phyloP scores from a whole-genome alignment of 2,888 invertebrate genomes.

The Chydorus sphaericus region DNA sequence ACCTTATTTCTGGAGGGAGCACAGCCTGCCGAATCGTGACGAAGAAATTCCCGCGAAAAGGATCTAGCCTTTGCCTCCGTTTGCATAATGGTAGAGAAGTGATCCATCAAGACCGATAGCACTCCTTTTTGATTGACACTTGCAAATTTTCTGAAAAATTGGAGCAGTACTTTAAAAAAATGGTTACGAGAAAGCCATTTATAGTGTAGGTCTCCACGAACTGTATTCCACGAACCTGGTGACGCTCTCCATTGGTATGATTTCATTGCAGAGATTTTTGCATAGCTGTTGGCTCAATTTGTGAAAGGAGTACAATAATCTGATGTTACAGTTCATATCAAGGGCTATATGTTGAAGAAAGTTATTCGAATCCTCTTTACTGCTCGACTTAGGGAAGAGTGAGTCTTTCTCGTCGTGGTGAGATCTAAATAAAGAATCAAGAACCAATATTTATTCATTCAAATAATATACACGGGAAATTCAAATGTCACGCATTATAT shows the following conservation, averaged over 20 bases:
- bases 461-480: too few species aligned
- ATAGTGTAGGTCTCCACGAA: background rate
- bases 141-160: background rate
- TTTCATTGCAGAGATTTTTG: background rate
- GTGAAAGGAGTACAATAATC: background rate
- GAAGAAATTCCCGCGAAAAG: slow-evolving; percentile 10
- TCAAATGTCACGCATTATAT: too few species aligned
- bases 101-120: background rate
- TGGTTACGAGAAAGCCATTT: background rate
- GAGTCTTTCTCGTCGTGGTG: background rate
- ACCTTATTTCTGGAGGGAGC: background rate
- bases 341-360: slow-evolving; percentile 4
- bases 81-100: background rate
- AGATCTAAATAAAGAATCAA: too few species aligned
- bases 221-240: background rate
- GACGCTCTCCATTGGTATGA: background rate
- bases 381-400: background rate
- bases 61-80: background rate
- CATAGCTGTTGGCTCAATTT: background rate
- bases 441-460: too few species aligned
- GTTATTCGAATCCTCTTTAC: background rate
- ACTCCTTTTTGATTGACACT: background rate
- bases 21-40: slow-evolving; percentile 2
- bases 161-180: background rate
- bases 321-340: background rate